A percentile compares a stretch with the other conserved stretches of the same genome.
Conservation (phyloP, 2,888 invertebrate species). For the Crioceris asparagi region DNA sequence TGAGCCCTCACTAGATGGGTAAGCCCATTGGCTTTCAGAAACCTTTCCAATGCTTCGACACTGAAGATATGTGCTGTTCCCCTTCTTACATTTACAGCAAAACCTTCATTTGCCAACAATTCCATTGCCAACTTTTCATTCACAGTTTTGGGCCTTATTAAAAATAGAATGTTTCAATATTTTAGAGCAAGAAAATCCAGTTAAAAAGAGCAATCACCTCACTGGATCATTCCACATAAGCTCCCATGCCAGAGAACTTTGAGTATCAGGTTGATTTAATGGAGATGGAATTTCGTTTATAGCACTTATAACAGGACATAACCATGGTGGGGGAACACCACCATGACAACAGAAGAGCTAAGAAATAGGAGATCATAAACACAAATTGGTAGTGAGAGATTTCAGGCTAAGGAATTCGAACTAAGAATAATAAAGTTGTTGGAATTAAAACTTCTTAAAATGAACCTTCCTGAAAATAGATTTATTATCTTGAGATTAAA, state of each 20-base stretch:
- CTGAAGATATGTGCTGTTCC: conserved; percentile 67
- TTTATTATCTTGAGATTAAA: too few species aligned
- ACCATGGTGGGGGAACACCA: conserved; percentile 62
- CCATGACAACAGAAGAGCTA: conserved; percentile 71
- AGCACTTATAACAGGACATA: conserved; percentile 49
- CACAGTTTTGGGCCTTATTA: conserved; percentile 36
- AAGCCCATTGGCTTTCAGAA: conserved; percentile 53
- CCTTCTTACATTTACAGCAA: conserved; percentile 53
- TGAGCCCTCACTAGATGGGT: conserved; percentile 65
- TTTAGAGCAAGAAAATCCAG: neutral
- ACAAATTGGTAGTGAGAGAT: too few species aligned
- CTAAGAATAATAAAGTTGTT: conserved; percentile 4
- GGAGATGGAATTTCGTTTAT: conserved; percentile 58
- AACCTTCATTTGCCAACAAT: conserved; percentile 51
- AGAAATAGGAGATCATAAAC: conserved; percentile 5
- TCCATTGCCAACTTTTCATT: conserved; percentile 42
- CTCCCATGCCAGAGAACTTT: conserved; percentile 68
- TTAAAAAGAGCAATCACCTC: conserved; percentile 31
- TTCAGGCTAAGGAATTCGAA: neutral
- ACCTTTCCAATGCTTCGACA: conserved; percentile 54
- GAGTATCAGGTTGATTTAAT: conserved; percentile 51
- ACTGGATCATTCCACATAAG: conserved; percentile 70
- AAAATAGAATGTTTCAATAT: neutral
- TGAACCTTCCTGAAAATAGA: too few species aligned
- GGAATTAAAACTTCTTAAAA: too few species aligned